phyloP scores from a whole-genome alignment of 2,888 invertebrate genomes.

The Ashinkailepas kermadecensis region DNA sequence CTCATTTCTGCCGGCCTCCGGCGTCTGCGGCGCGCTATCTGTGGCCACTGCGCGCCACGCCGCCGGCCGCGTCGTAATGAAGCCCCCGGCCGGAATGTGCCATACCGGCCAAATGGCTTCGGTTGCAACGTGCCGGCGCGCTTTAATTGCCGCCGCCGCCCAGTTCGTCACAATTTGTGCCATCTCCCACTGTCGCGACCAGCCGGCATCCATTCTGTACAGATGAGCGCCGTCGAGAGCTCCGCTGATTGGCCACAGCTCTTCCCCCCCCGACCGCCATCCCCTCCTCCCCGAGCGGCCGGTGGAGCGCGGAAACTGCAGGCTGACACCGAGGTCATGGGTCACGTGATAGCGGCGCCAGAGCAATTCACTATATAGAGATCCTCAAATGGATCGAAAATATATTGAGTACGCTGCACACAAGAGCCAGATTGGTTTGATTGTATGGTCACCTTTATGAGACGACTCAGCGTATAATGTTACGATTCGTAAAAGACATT shows the following conservation, averaged over 20 bases:
- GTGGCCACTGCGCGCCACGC: not conserved
- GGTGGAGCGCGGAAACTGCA: too few species aligned
- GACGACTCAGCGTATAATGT: too few species aligned
- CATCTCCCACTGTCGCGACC: not conserved
- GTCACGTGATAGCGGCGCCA: too few species aligned
- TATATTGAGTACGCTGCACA: too few species aligned
- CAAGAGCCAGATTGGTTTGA: too few species aligned
- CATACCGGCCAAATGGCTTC: constrained; percentile 19
- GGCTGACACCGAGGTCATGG: too few species aligned
- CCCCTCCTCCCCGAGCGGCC: too few species aligned
- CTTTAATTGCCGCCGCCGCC: not conserved
- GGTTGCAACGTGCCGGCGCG: constrained; percentile 17
- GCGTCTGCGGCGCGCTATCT: not conserved
- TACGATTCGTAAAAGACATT: too few species aligned
- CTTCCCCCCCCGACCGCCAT: not conserved
- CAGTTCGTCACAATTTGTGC: constrained; percentile 16
- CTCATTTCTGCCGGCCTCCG: not conserved
- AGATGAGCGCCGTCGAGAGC: not conserved
- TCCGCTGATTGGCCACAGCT: not conserved
- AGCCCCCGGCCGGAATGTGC: constrained; percentile 2
- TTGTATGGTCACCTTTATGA: too few species aligned
- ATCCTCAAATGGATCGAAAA: too few species aligned
- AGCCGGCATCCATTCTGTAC: not conserved
- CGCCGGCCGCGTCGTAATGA: not conserved
- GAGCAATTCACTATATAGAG: too few species aligned